A percentile compares a stretch with the other conserved stretches of the same genome.
Conservation (phyloP, 2,113 vertebrate species). For the Carassius gibelio region DNA sequence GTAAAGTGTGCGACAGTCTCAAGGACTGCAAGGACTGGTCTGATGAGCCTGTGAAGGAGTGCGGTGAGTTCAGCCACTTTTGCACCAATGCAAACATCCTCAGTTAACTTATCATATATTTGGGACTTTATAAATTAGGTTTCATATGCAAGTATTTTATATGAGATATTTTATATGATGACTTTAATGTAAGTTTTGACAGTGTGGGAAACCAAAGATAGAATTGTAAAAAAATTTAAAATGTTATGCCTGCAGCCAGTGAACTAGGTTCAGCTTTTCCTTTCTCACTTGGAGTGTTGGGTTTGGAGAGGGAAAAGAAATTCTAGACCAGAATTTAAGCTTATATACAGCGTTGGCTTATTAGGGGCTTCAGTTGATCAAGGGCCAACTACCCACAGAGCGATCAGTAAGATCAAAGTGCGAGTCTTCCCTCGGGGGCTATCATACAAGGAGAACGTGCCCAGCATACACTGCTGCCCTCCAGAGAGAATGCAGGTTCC, state of each 20-base stretch:
- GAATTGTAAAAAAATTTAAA: not conserved
- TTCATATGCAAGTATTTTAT: not conserved
- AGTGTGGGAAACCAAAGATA: not conserved
- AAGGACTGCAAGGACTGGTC: conserved; percentile 97
- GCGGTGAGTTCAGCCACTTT: conserved; percentile 78
- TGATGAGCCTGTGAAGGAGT: conserved; percentile 93
- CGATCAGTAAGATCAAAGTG: conserved; percentile 69
- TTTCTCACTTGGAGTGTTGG: not conserved
- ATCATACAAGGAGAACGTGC: conserved; percentile 59
- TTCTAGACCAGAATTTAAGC: conserved; percentile 21
- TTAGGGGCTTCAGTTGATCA: conserved; percentile 63
- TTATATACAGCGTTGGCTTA: conserved; percentile 54
- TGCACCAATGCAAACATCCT: not conserved
- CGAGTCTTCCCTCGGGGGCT: conserved; percentile 47
- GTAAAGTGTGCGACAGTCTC: conserved; percentile 90
- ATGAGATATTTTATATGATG: no score
- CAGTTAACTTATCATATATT: not conserved
- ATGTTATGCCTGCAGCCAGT: no score
- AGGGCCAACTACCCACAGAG: conserved; percentile 42
- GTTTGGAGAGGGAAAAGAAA: not conserved
- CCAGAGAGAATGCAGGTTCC: conserved; percentile 7
- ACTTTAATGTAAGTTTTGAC: not conserved
- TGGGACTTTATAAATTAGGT: not conserved
- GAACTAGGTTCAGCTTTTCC: not conserved
- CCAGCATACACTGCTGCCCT: conserved; percentile 52